Evolutionary conservation across 2,113 vertebrate species (phyloP), one percentile per base, ranked within the genome.

Genomic region (Cephalopholis sonnerati): DNA sequence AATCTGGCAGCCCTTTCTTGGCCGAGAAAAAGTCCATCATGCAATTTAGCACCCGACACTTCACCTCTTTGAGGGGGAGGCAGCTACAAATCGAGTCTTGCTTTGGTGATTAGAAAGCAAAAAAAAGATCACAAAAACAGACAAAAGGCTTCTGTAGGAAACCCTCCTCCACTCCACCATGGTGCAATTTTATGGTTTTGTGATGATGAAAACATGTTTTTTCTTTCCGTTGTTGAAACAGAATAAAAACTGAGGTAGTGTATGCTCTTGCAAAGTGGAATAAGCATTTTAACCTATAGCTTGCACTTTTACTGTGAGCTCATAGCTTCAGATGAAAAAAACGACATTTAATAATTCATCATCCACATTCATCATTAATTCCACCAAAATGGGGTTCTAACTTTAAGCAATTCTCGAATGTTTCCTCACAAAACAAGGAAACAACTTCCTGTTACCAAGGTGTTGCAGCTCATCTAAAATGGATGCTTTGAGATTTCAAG

Each of bases 401-500:
- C 24, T 46, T 68, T 18, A 20, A 29, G 20, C 18, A 17, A 7
- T 64, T 44, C 36, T 5, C 1, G 22, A 24, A 25, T 15, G 16
- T 9, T 57, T 63, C 29, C 58, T 73, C 29, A 55, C 70, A 82
- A 64, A 74, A 7, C 12, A 63, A 22, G 17, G 5, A 50, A 39
- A 62, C 27, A 77, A 22, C 22, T 77, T 79, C 24, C n/a, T 63
- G 29, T 57, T 77, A 64, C 75, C 65, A 54, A 82, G 50, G 48
- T 73, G 46, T 57, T 63, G 62, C 65, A 67, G 77, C 81, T 81
- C 54, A 58, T 87, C 32, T 81, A 32, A 79, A 84, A 82, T 75
- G 22, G 83, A 85, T 71, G 75, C 70, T 82, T 74, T 81, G 59
- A 79, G 75, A 92, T 92, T 87, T 93, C 93, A 94, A 93, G 91